These are phyloP conservation scores for Dendropsophus ebraccatus DNA, from an alignment of 2,113 vertebrate species.

Conservation along the genomic window DNA sequence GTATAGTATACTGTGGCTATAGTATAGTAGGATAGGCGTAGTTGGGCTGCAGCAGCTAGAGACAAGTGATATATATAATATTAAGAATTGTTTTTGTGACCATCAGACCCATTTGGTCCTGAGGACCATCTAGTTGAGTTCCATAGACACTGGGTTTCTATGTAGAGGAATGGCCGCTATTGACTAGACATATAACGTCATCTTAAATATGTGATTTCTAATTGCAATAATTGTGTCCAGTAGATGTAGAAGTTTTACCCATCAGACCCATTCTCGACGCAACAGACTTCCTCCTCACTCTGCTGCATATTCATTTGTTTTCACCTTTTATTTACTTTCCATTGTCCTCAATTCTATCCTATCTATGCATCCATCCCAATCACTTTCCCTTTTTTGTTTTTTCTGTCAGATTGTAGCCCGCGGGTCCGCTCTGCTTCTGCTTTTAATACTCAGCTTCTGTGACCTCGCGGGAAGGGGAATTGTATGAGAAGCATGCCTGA, in stretches of 20 bases:
- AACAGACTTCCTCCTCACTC: background rate
- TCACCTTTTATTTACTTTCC: background rate
- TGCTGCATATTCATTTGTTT: slow-evolving; percentile 6
- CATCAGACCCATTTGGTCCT: background rate
- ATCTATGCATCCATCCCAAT: slow-evolving; percentile 10
- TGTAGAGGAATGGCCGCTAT: background rate
- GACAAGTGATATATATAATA: background rate
- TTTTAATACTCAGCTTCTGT: slow-evolving; percentile 14
- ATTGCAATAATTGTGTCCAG: background rate
- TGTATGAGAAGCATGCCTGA: slow-evolving; percentile 15
- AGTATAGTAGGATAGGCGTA: background rate
- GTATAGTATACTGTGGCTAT: background rate
- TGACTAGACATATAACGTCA: background rate
- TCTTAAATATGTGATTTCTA: background rate
- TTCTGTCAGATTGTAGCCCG: slow-evolving; percentile 22
- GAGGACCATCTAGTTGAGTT: too few species aligned
- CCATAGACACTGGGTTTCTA: background rate
- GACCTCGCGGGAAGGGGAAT: slow-evolving; percentile 6
- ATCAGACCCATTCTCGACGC: background rate
- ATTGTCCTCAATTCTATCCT: background rate
- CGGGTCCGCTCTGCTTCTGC: slow-evolving; percentile 13
- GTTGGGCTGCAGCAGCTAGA: background rate
- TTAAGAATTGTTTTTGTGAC: background rate
- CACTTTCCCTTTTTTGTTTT: background rate
- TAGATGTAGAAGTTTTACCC: background rate